Base-by-base conservation (phyloP, 2,113 vertebrate genomes). In the Gorilla gorilla region DNA sequence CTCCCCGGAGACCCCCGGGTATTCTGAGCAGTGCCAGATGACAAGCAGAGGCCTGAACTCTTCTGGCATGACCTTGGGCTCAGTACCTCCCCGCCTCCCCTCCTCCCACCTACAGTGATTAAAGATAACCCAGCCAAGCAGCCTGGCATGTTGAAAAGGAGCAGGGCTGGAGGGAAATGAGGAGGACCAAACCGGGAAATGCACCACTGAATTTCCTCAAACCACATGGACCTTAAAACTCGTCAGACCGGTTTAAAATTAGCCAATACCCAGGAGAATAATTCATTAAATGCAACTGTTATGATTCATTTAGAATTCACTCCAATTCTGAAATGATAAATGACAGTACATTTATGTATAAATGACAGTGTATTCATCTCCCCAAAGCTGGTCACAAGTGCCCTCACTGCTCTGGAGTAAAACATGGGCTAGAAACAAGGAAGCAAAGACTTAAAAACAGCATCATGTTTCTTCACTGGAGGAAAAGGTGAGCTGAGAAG, bases 161-260 rank as follows among this genome's bases (percentile, higher is more conserved):
- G 64, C 40, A 17, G 79, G 18, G 35, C 1, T 23, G n/a, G 64
- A 78, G 92, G 79, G 59, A 80, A 94, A 43, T 59, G 55, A 92
- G 88, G 85, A 66, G 76, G 89, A 81, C 59, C 61, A 48, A 82
- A 89, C 75, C 35, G 27, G 84, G 93, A 93, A 93, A 95, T 61
- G 79, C 92, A 95, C 80, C 86, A 76, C 90, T 90, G 55, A 96
- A 72, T 93, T 92, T 97, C 96, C 92, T 94, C 88, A 96, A 95
- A 96, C 66, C 80, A 94, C 80, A 93, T 27, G 6, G 76, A 75
- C 95, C 85, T 97, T 92, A 96, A 98, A 98, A 98, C 98, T 98
- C 82, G 98, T 94, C 96, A 90, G 95, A 98, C 98, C 20, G 72
- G 98, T 98, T 98, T 98, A 90, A 98, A 72, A 97, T 94, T 89